Base-by-base conservation (phyloP, 2,888 invertebrate genomes). In the Stenotaenia linearis region DNA sequence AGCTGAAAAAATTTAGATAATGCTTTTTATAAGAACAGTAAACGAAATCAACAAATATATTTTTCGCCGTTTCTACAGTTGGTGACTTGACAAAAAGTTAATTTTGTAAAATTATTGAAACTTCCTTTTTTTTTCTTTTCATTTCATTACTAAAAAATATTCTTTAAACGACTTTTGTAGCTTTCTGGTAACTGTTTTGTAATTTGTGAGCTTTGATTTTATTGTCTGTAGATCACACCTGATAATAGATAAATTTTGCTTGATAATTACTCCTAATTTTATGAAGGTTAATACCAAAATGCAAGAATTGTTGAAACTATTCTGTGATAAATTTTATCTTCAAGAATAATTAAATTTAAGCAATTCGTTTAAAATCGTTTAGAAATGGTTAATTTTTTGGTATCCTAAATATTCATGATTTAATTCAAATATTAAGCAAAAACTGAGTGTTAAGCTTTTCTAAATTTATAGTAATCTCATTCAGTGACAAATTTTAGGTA, bases 1-100 rank as follows among this genome's bases (percentile, higher is more conserved):
- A 80, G 80, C 75, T 80, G 80, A 80, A 80, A 45, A 30, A 75
- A 61, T 28, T 61, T 12, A 25, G 9, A 28, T 23, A 61, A 61
- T 61, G 69, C 69, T 25, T 61, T 25, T 61, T 61, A 25, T 61
- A 61, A 61, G 23, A 61, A 25, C 28, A 61, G 28, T 61, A 61
- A 28, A n/a, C 28, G 69, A 28, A 23, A 61, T 61, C 23, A 61
- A 61, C 23, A 61, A 61, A 61, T 61, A 25, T 61, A 28, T 23
- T 61, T 23, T 61, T 37, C 37, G 37, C 15, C 37, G 37, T 37
- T 37, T 37, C 37, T 37, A 37, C 37, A 37, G 9, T 37, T 37
- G 37, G 37, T 37, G 37, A 37, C 15, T 37, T 37, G 15, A 37
- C 37, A 37, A 37, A 37, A 37, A 37, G 5, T 37, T 37, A 37